Evolutionary conservation across 2,113 vertebrate species (phyloP).

Genomic region (Psammodynastes pulverulentus): DNA sequence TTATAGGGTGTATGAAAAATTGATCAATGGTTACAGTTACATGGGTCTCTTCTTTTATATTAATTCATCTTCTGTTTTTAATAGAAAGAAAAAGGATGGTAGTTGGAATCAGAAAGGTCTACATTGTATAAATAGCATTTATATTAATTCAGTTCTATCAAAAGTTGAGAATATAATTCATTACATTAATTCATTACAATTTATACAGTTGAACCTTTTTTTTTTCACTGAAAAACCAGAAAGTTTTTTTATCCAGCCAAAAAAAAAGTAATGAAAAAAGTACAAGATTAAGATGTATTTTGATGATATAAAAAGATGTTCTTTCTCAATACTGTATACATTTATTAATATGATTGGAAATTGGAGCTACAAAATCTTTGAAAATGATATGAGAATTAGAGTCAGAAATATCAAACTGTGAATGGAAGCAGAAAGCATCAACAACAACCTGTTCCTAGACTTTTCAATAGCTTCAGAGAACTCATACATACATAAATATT

Average conservation of each 20-base stretch:
- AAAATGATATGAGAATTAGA: not conserved
- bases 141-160: not conserved
- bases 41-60: not conserved
- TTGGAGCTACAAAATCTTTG: not conserved
- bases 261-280: not conserved
- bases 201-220: not conserved
- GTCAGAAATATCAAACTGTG: not conserved
- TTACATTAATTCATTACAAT: not conserved
- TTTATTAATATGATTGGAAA: not conserved
- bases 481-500: not conserved
- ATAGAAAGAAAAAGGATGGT: not conserved
- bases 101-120: not conserved
- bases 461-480: not conserved
- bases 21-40: not conserved
- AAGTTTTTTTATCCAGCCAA: not conserved
- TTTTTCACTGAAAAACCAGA: not conserved
- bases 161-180: not conserved
- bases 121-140: not conserved
- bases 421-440: not conserved
- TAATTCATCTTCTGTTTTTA: not conserved
- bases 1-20: not conserved
- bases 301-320: not conserved
- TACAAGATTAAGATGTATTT: not conserved
- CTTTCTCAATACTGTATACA: not conserved
- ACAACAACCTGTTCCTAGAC: not conserved